Percentiles rank a stretch among this genome's conserved stretches.
phyloP scores from a whole-genome alignment of 2,113 vertebrate species.

The Cephalopholis sonnerati region DNA sequence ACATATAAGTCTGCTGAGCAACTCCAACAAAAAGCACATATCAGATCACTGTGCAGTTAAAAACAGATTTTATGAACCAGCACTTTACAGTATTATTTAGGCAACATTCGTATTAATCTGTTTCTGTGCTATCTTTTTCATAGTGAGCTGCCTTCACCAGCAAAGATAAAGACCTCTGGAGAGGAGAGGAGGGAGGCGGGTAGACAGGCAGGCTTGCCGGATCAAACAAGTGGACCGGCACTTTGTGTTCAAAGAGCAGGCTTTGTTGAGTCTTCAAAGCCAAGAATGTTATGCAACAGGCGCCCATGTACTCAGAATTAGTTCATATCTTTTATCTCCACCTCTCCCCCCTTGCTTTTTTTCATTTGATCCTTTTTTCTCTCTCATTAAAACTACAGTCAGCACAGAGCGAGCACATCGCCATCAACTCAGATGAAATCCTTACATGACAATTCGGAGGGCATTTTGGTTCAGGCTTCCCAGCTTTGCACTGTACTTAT shows the following conservation, averaged over 20 bases:
- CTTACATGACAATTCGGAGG: slow-evolving; percentile 36
- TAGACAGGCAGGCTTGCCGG: slow-evolving; percentile 37
- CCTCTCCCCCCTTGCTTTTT: slow-evolving; percentile 22
- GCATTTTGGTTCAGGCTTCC: slow-evolving; percentile 3
- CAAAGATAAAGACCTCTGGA: slow-evolving; percentile 34
- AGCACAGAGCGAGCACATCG: slow-evolving; percentile 22
- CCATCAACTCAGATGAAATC: slow-evolving; percentile 54
- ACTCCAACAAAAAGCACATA: not conserved
- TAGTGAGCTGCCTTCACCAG: not conserved
- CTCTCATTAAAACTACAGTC: slow-evolving; percentile 67
- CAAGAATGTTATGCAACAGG: slow-evolving; percentile 75
- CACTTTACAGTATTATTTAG: not conserved
- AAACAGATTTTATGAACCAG: not conserved
- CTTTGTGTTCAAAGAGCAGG: slow-evolving; percentile 64
- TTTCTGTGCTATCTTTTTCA: slow-evolving; percentile 4
- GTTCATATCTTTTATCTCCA: slow-evolving; percentile 68
- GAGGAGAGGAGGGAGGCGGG: slow-evolving; percentile 5
- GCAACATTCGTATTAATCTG: not conserved
- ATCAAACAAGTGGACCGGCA: slow-evolving; percentile 71
- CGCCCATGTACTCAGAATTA: slow-evolving; percentile 68
- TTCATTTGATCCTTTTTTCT: slow-evolving; percentile 51
- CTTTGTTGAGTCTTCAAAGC: slow-evolving; percentile 77
- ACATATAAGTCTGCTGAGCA: slow-evolving; percentile 13
- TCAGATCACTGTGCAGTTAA: not conserved
- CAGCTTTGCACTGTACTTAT: not conserved